Evolutionary conservation across 1,140 invertebrate genomes (phyloP).

Genomic region (Atta colombica): DNA sequence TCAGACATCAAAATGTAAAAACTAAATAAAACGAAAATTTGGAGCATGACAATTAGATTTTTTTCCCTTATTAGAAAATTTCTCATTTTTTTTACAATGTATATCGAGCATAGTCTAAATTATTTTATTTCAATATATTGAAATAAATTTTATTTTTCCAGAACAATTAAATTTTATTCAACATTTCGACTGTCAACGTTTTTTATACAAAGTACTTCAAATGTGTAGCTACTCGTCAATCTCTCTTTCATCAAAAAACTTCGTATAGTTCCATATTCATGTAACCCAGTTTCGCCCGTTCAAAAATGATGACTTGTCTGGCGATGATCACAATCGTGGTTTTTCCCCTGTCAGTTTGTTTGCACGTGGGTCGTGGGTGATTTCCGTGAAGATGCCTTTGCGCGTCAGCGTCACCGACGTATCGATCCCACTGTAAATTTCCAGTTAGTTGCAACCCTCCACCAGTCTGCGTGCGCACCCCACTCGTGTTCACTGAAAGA

Average conservation of each 20-base stretch:
- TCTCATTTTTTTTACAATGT: not conserved
- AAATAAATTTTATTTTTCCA: not conserved
- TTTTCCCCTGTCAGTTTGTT: constrained; percentile 30
- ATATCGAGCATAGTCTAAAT: not conserved
- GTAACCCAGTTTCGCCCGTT: constrained; percentile 12
- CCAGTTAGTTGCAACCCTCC: constrained; percentile 77
- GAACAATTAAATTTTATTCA: not conserved
- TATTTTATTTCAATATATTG: not conserved
- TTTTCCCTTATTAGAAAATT: not conserved
- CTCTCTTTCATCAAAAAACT: not conserved
- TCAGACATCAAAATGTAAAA: not conserved
- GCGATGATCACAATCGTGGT: not conserved
- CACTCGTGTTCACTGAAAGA: constrained; percentile 69
- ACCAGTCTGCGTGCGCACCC: constrained; percentile 76
- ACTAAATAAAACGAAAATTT: not conserved
- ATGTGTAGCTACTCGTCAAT: not conserved
- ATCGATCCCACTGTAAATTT: constrained; percentile 83
- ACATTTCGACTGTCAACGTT: not conserved
- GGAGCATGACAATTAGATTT: not conserved
- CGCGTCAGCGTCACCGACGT: constrained; percentile 65
- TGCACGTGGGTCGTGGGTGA: constrained; percentile 66
- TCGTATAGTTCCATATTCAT: constrained; percentile 12
- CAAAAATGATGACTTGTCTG: constrained; percentile 28
- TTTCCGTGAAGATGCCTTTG: constrained; percentile 65
- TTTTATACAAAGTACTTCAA: not conserved